Evolutionary conservation across 2,888 invertebrate genomes (phyloP).

Genomic region (Epirrita christyi): DNA sequence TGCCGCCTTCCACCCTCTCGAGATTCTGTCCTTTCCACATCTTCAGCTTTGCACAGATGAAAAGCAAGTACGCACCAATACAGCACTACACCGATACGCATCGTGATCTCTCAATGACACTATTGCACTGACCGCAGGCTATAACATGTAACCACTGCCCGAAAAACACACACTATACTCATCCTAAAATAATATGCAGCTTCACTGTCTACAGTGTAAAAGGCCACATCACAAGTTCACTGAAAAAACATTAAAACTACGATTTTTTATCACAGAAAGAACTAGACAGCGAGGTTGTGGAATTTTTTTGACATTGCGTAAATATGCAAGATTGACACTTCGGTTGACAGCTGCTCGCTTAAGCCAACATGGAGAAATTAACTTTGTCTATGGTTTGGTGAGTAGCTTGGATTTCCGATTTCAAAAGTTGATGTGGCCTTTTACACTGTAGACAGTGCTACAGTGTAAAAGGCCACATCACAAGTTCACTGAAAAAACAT

Average conservation of each 20-base stretch:
- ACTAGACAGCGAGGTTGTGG: slow-evolving; percentile 66
- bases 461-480: slow-evolving; percentile 70
- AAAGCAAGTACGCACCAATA: slow-evolving; percentile 82
- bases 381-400: slow-evolving; percentile 41
- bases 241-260: slow-evolving; percentile 66
- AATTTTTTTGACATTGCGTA: slow-evolving; percentile 43
- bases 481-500: slow-evolving; percentile 66
- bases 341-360: neutral
- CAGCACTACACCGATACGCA: slow-evolving; percentile 81
- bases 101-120: slow-evolving; percentile 79
- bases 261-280: slow-evolving; percentile 70
- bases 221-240: slow-evolving; percentile 73
- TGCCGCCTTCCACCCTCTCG: slow-evolving; percentile 70
- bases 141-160: slow-evolving; percentile 63
- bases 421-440: no score
- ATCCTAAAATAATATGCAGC: slow-evolving; percentile 67
- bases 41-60: slow-evolving; percentile 78
- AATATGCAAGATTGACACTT: slow-evolving; percentile 31
- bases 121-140: slow-evolving; percentile 65
- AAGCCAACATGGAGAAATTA: slow-evolving; percentile 8
- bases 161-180: slow-evolving; percentile 70
- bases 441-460: no score
- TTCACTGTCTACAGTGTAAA: slow-evolving; percentile 57
- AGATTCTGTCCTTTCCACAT: slow-evolving; percentile 76
- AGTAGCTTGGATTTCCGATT: no score